Percentiles rank a stretch among this genome's conserved stretches.
Conservation (phyloP, 2,888 invertebrate genomes). For the Leucophenga montana region DNA sequence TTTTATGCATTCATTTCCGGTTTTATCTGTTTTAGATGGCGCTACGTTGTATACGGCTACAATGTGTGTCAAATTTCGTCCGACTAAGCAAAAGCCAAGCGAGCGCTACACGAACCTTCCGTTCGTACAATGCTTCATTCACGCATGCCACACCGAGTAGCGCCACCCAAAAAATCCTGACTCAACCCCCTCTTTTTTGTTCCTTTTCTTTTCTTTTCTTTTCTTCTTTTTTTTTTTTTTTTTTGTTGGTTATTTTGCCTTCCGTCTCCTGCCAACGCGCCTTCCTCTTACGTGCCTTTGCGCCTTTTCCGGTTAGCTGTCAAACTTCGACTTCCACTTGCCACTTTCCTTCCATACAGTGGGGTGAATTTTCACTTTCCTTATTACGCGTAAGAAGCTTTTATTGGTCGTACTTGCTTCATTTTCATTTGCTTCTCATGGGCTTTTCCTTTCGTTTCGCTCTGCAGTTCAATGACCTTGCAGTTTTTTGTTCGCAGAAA, state of each 20-base stretch:
- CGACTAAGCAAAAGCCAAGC: constrained; percentile 8
- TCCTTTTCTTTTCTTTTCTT: not conserved
- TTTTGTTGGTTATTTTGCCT: constrained; percentile 24
- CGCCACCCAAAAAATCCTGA: not conserved
- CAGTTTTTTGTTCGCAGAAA: constrained; percentile 50
- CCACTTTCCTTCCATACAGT: too few species aligned
- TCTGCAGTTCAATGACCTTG: constrained; percentile 61
- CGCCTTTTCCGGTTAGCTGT: constrained; percentile 2
- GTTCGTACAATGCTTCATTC: not conserved
- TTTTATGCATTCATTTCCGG: constrained; percentile 50
- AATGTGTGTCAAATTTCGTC: constrained; percentile 56
- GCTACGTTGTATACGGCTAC: not conserved
- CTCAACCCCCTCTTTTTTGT: not conserved
- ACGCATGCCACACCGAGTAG: not conserved
- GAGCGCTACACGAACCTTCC: not conserved
- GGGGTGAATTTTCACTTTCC: not conserved
- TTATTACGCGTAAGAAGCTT: not conserved
- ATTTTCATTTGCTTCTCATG: not conserved
- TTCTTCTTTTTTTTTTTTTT: too few species aligned
- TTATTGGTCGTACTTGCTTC: too few species aligned
- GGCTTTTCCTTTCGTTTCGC: not conserved
- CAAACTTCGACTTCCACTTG: not conserved
- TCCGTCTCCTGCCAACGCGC: constrained; percentile 7
- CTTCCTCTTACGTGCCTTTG: constrained; percentile 33
- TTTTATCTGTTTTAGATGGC: constrained; percentile 45